Evolutionary conservation across 2,113 vertebrate genomes (phyloP), one percentile per base, ranked within the genome.

Genomic region (Daboia siamensis): DNA sequence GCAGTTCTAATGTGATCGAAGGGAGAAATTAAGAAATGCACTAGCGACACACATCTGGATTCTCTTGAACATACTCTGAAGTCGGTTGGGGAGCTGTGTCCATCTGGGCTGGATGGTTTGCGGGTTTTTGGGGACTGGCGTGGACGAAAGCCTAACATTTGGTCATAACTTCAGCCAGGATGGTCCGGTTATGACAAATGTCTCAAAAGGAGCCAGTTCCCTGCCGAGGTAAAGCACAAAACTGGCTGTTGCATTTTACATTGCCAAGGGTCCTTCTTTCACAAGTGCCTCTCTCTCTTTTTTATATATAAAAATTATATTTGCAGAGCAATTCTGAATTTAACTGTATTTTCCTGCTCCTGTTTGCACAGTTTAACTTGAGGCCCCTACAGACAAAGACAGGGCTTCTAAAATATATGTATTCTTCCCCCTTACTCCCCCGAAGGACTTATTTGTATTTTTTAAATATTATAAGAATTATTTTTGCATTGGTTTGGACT

Each of bases 401-500:
- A 0, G 93, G 93, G 92, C 92, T 93, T 93, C 86, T 84, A 59
- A 93, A 94, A 93, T 39, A 0, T 87, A 90, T 92, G 64, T 64
- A n/a, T 46, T 24, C 29, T 33, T 93, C 92, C 94, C 93, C 89
- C 93, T 2, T 39, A 39, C 92, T 92, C 91, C 84, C 92, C 94
- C 90, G 93, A 96, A 93, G 93, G 90, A 21, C 57, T 23, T 96
- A 95, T 56, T 96, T 33, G 64, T 74, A 74, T 39, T 74, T n/a
- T 74, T 74, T 15, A 69, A 74, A 33, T 74, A 74, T 74, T n/a
- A n/a, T n/a, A 33, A 33, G n/a, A 5, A 74, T 74, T 74, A 74
- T 86, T 23, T 88, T 96, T 96, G 94, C 95, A 87, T 97, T 96
- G 56, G 95, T 97, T 96, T 95, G 94, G 84, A 96, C 95, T 96